A percentile compares a stretch with the other conserved stretches of the same genome.
These are phyloP conservation scores for Argyra leucocephala DNA, from an alignment of 2,888 invertebrate genomes.

Conservation along the genomic window DNA sequence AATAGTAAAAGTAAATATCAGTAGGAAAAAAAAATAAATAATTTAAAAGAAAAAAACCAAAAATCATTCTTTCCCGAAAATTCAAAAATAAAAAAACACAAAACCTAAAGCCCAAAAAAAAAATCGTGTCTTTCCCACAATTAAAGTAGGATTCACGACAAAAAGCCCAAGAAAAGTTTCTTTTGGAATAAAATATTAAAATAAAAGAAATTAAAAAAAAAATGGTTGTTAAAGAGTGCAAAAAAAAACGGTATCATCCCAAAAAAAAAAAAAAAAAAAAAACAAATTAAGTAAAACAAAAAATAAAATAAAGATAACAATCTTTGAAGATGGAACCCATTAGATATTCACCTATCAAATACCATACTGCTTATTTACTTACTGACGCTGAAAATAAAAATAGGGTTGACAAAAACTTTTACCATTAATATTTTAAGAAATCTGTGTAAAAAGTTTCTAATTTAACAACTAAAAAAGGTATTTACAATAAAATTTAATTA, in stretches of 20 bases:
- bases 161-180: neutral
- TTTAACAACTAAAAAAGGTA: too few species aligned
- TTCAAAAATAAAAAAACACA: neutral
- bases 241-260: neutral
- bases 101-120: neutral
- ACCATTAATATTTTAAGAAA: too few species aligned
- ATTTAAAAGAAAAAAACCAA: neutral
- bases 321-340: too few species aligned
- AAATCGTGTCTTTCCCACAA: slow-evolving; percentile 1
- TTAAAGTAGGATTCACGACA: neutral
- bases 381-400: too few species aligned
- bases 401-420: too few species aligned
- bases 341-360: too few species aligned
- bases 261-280: neutral
- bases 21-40: neutral
- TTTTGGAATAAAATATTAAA: neutral
- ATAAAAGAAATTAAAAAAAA: neutral
- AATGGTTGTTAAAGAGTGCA: neutral
- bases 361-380: too few species aligned
- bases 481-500: too few species aligned
- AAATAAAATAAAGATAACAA: too few species aligned
- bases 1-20: neutral
- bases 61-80: neutral
- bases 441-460: too few species aligned
- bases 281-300: too few species aligned